phyloP scores from a whole-genome alignment of 2,888 invertebrate species.

The Tipula helvola region DNA sequence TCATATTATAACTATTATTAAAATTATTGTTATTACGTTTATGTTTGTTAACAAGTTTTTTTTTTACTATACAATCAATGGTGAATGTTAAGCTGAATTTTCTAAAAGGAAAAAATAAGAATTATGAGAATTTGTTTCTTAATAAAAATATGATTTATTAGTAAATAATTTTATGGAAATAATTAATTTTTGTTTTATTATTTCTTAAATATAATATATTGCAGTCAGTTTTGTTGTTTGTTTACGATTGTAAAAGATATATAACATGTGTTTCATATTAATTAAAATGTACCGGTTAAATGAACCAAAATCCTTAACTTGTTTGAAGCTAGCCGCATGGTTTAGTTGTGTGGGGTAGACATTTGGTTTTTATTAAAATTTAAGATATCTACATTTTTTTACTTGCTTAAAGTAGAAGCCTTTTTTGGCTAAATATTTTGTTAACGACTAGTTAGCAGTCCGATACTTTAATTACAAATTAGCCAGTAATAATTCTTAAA shows the following conservation, averaged over 20 bases:
- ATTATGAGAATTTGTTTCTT: neutral
- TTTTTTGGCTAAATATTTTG: too few species aligned
- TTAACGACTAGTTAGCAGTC: too few species aligned
- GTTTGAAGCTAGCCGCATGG: neutral
- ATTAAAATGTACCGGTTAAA: neutral
- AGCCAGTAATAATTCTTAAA: too few species aligned
- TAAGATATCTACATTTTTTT: too few species aligned
- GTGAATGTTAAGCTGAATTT: neutral
- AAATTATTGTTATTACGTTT: neutral
- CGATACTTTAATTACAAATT: too few species aligned
- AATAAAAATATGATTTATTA: neutral
- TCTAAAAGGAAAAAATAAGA: neutral
- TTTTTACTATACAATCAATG: neutral
- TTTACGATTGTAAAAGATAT: neutral
- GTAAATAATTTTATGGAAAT: neutral
- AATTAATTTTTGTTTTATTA: neutral
- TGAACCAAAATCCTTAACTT: neutral
- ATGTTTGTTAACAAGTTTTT: neutral
- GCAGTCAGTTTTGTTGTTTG: neutral
- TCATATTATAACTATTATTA: neutral
- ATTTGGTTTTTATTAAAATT: too few species aligned
- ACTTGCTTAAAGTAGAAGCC: too few species aligned
- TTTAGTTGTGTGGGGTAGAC: neutral
- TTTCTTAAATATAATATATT: neutral
- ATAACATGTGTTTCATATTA: neutral